These are phyloP conservation scores for Danionella cerebrum DNA, from an alignment of 2,113 vertebrate genomes.

Conservation along the genomic window DNA sequence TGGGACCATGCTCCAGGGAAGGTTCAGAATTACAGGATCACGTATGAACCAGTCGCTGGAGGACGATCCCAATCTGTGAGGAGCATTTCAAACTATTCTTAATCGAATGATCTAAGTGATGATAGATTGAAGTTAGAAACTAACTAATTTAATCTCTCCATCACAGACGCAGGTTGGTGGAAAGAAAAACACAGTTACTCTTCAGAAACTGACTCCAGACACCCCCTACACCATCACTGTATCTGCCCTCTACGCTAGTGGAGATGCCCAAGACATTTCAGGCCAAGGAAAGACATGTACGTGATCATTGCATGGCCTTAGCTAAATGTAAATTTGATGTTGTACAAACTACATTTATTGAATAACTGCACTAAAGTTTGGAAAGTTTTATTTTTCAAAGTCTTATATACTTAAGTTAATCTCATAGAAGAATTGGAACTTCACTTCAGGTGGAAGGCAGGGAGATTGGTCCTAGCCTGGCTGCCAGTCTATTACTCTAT, in stretches of 20 bases:
- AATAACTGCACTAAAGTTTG: too few relatives aligned
- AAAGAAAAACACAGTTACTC: conserved; percentile 79
- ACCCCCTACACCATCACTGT: conserved; percentile 83
- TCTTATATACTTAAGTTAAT: too few relatives aligned
- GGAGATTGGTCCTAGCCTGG: too few relatives aligned
- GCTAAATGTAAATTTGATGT: too few relatives aligned
- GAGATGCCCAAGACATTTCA: conserved; percentile 74
- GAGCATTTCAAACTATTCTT: neutral
- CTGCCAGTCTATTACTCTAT: too few relatives aligned
- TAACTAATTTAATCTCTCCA: neutral
- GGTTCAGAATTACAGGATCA: conserved; percentile 84
- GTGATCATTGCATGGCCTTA: conserved; percentile 21
- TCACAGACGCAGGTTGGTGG: conserved; percentile 79
- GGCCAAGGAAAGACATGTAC: conserved; percentile 90
- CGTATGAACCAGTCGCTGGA: conserved; percentile 76
- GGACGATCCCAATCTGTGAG: conserved; percentile 76
- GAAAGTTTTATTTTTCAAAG: too few relatives aligned
- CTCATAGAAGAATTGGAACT: too few relatives aligned
- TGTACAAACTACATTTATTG: too few relatives aligned
- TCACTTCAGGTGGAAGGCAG: too few relatives aligned
- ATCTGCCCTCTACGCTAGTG: conserved; percentile 73
- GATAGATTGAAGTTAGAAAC: neutral
- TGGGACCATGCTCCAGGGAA: conserved; percentile 86
- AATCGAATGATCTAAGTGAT: neutral
- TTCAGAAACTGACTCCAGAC: conserved; percentile 88